Conservation (phyloP, 2,113 vertebrate species). For the Haemorhous mexicanus region DNA sequence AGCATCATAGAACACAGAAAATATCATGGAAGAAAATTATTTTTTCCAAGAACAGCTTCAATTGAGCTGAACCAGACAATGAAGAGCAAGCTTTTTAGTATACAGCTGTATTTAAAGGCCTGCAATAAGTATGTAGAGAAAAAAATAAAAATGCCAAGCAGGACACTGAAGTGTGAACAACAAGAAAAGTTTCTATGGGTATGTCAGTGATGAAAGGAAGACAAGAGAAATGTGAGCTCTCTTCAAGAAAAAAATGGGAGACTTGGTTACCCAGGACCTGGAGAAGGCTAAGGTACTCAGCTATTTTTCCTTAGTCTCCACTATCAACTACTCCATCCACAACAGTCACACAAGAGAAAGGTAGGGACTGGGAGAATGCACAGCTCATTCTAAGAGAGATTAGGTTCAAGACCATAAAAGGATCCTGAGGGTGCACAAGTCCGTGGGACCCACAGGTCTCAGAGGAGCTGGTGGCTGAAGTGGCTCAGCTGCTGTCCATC, state of each 20-base stretch:
- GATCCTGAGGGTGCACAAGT: background rate
- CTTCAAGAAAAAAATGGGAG: background rate
- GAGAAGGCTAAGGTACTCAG: background rate
- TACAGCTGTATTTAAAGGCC: background rate
- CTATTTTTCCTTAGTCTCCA: background rate
- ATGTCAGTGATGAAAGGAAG: fast-evolving
- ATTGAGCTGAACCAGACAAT: background rate
- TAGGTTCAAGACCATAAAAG: background rate
- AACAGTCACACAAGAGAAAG: background rate
- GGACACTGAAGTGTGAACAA: background rate
- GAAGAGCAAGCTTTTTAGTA: background rate
- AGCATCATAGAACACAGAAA: background rate
- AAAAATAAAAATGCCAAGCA: background rate
- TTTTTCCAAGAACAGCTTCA: conserved; percentile 40
- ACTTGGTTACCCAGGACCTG: background rate
- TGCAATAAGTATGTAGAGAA: background rate
- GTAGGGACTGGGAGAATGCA: background rate
- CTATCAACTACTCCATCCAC: background rate
- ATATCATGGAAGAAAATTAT: background rate
- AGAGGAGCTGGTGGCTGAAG: background rate
- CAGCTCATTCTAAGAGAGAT: background rate
- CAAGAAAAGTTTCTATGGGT: background rate
- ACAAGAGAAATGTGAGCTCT: background rate
- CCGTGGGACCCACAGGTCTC: background rate
- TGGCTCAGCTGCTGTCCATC: background rate